A percentile compares a stretch with the other conserved stretches of the same genome.
Conservation (phyloP, 1,140 invertebrate genomes). For the Homalodisca vitripennis region DNA sequence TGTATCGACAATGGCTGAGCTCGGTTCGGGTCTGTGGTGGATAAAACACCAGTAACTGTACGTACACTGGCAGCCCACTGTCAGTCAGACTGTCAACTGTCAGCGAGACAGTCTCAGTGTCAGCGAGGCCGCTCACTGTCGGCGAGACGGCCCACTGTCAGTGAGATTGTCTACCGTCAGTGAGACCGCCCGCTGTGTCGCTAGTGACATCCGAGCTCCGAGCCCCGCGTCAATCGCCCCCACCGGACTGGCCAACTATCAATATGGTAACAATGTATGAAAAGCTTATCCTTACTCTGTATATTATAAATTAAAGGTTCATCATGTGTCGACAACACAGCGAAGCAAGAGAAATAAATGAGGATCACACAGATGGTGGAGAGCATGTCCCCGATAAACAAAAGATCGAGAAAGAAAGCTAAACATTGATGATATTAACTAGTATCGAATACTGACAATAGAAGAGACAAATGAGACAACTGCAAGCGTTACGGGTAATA, state of each 20-base stretch:
- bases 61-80: too few species aligned
- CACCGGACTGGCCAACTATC: constrained; percentile 26
- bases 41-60: too few species aligned
- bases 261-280: constrained; percentile 40
- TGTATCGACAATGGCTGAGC: too few species aligned
- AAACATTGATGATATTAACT: constrained; percentile 38
- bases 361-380: constrained; percentile 36
- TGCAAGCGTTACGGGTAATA: constrained; percentile 15
- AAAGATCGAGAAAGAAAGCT: constrained; percentile 35
- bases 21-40: too few species aligned
- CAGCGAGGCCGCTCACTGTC: background rate
- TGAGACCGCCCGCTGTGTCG: background rate
- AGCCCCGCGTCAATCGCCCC: background rate
- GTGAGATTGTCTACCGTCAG: background rate
- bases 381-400: constrained; percentile 7
- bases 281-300: constrained; percentile 37
- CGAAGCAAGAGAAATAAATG: constrained; percentile 31
- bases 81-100: background rate
- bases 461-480: constrained; percentile 29
- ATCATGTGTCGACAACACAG: constrained; percentile 30
- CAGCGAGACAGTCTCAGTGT: background rate
- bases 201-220: background rate
- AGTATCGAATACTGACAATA: constrained; percentile 30
- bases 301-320: constrained; percentile 33
- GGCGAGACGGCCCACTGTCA: background rate